Percentiles rank a stretch among this genome's conserved stretches.
phyloP scores from a whole-genome alignment of 2,888 invertebrate species.

The Fragum fragum region DNA sequence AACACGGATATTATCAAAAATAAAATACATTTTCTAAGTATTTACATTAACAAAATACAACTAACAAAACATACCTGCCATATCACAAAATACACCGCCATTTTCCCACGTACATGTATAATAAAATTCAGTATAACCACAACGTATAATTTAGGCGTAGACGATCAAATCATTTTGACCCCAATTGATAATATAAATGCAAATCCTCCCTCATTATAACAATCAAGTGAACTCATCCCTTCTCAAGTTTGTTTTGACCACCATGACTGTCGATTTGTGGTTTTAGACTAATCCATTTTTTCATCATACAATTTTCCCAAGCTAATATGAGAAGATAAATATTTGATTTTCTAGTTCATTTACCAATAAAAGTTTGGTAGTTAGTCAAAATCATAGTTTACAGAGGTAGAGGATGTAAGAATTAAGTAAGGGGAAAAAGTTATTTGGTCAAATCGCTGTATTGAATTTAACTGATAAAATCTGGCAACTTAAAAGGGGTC shows the following conservation, averaged over 20 bases:
- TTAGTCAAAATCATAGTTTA: too few species aligned
- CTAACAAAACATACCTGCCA: too few species aligned
- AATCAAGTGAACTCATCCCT: background rate
- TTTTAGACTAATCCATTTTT: too few species aligned
- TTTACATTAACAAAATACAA: too few species aligned
- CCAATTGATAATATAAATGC: background rate
- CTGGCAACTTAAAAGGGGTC: background rate
- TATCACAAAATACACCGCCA: background rate
- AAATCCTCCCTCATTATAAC: too few species aligned
- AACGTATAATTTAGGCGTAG: background rate
- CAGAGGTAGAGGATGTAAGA: background rate
- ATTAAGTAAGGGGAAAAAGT: background rate
- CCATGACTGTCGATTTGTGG: too few species aligned
- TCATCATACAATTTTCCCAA: too few species aligned
- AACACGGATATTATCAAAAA: slow-evolving; percentile 2
- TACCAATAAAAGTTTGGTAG: too few species aligned
- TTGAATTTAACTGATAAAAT: background rate
- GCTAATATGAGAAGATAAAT: too few species aligned
- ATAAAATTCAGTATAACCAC: background rate
- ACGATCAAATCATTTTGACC: background rate
- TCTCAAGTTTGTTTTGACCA: background rate
- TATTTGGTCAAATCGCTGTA: background rate
- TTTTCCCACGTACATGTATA: background rate
- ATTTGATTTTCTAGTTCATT: too few species aligned
- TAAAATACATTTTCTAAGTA: background rate